These are phyloP conservation scores for Alcedo quadribrachys DNA, from an alignment of 2,797 vertebrate species.

Conservation along the genomic window DNA sequence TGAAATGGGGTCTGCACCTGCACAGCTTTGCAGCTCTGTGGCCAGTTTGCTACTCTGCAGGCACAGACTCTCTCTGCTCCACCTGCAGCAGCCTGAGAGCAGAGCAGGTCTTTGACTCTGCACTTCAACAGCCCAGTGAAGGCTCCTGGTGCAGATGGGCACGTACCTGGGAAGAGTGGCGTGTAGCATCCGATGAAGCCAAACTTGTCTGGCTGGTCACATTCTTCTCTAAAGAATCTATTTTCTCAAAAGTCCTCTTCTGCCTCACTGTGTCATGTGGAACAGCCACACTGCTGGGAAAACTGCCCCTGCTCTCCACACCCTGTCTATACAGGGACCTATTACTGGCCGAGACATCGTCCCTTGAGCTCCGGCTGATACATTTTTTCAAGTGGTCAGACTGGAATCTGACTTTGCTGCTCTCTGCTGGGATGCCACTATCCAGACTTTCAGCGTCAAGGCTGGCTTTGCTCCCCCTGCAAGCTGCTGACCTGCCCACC, in stretches of 20 bases:
- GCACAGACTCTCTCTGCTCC: rapidly evolving
- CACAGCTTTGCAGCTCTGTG: not conserved
- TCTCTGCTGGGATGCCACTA: constrained; percentile 56
- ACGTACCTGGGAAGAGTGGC: constrained; percentile 85
- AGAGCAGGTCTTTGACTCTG: not conserved
- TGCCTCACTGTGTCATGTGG: constrained; percentile 82
- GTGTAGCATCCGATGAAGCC: constrained; percentile 79
- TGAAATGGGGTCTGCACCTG: not conserved
- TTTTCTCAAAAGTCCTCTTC: constrained; percentile 92
- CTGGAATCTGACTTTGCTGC: constrained; percentile 82
- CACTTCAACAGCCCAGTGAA: not conserved
- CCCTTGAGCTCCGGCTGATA: constrained; percentile 78
- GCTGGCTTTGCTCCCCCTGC: constrained; percentile 84
- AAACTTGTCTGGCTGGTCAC: constrained; percentile 82
- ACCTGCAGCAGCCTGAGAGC: not conserved
- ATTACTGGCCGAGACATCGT: constrained; percentile 77
- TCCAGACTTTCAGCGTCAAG: constrained; percentile 81
- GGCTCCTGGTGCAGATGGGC: not conserved
- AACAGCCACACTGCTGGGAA: constrained; percentile 39
- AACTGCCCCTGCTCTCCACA: constrained; percentile 54
- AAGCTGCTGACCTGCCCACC: constrained; percentile 87
- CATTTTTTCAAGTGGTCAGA: constrained; percentile 81
- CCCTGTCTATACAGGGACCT: constrained; percentile 78
- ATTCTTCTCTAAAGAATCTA: constrained; percentile 89
- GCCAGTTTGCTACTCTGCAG: not conserved